Base-by-base conservation (phyloP, 2,888 invertebrate species). In the Choristoneura rosaceana region DNA sequence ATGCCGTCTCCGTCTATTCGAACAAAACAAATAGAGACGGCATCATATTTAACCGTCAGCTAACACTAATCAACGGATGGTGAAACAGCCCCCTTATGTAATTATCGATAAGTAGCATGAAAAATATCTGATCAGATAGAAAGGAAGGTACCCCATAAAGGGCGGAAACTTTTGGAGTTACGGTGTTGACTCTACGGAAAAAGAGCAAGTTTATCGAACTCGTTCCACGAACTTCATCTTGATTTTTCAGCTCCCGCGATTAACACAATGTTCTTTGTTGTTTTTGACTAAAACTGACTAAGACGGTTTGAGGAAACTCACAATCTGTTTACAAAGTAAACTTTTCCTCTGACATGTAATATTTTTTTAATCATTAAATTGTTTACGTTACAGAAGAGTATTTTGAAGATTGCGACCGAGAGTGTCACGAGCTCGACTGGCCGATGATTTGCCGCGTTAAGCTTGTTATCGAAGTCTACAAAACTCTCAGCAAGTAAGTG, bases 371-470 rank as follows among this genome's bases (percentile, higher is more conserved):
- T 7, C 12, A 10, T 34, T 7, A 2, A 33, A 68, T 43, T 50
- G 15, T 64, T 64, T 50, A 10, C 17, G 15, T 96, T 96, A 65
- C 95, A 97, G 97, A 96, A 89, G 95, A 96, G 84, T 95, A 95
- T 81, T 96, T 96, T 81, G 95, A 96, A 81, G 96, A 96, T 82
- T 97, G 97, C 87, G 96, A 96, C 83, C 94, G 97, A 80, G 96
- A 96, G 79, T 97, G 97, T 86, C 96, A 96, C 81, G 96, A 96
- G 76, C 89, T 96, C 74, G 96, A 96, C 82, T 96, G 96, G 96
- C 97, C 97, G 3, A 97, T 97, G 96, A 96, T 96, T 81, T 97
- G 97, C 87, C 94, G 97, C 73, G 95, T 97, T 75, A 96, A 96
- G 89, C 93, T 97, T 78, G 96, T 95, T 59, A 91, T 97, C 71